Base-by-base conservation (phyloP, 2,113 vertebrate species). In the Microcebus murinus region DNA sequence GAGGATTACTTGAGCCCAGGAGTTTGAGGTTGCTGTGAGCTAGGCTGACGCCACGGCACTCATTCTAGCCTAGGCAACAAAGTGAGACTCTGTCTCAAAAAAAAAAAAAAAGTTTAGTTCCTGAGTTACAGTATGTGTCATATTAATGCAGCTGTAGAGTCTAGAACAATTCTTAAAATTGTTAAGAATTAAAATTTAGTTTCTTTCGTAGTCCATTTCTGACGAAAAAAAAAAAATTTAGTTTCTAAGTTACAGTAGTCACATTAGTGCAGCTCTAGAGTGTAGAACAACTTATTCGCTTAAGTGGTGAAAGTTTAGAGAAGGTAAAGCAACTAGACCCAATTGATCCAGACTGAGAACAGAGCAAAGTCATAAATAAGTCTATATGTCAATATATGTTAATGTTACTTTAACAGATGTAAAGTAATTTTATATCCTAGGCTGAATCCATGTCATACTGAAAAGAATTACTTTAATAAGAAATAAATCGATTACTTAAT, bases 391-490 rank as follows among this genome's bases (percentile, higher is more conserved):
- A 42, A 6, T 85, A 65, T 86, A 59, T 79, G n/a, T 93, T 88
- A 91, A 81, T 65, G 20, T 67, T 70, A 52, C 73, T 89, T 94
- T 91, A 92, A 79, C 48, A 92, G 59, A n/a, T 65, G n/a, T 88
- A 52, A 90, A 42, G 63, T 73, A 42, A 85, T 93, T 88, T 93
- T 91, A 87, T 95, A 77, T 84, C 7, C 29, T n/a, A 79, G 80
- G 5, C 55, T 87, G 68, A 93, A 73, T 91, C 36, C 77, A 59
- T 92, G 14, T 80, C 65, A 85, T 36, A 88, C 17, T 9, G 93
- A 70, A 94, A 96, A 71, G 13, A 85, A 70, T 59, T 81, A 86
- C 42, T 89, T 93, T 84, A 73, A 59, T 92, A 85, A 93, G 77
- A 77, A 96, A 61, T 61, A 84, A 80, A 45, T 36, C 34, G 61